These are phyloP conservation scores for Tauraco hartlaubi DNA, from an alignment of 2,797 vertebrate species.

Conservation along the genomic window DNA sequence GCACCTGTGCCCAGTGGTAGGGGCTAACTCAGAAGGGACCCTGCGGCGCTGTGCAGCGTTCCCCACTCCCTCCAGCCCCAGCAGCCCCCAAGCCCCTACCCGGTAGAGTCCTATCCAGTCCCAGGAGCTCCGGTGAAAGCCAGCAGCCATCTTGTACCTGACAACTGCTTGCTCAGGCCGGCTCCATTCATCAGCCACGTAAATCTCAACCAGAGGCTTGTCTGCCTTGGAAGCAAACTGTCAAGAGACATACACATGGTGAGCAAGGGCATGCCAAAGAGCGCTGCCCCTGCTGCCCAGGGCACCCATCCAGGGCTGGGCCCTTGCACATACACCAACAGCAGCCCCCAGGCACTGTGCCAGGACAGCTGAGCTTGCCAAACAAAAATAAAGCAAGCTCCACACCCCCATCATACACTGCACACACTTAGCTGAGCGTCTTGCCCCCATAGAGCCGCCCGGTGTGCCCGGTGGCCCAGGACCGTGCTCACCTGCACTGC, in stretches of 20 bases:
- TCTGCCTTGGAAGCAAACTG: constrained; percentile 93
- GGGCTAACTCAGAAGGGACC: background rate
- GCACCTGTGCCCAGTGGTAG: accelerated
- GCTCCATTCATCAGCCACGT: constrained; percentile 94
- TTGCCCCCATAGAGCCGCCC: background rate
- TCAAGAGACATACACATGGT: background rate
- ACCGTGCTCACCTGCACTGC: constrained; percentile 88
- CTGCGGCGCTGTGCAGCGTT: background rate
- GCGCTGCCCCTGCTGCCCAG: background rate
- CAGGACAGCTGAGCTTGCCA: background rate
- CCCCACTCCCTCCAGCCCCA: background rate
- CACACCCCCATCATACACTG: accelerated
- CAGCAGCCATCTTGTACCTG: constrained; percentile 86
- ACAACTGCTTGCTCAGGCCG: constrained; percentile 87
- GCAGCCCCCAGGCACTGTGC: background rate
- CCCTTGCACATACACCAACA: background rate
- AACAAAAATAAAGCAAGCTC: background rate
- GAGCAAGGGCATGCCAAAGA: background rate
- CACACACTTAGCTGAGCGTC: background rate
- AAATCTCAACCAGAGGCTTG: constrained; percentile 86
- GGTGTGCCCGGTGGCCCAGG: background rate
- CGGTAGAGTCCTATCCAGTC: constrained; percentile 98
- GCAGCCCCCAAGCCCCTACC: constrained; percentile 78
- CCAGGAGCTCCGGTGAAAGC: constrained; percentile 94
- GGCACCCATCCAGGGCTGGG: background rate